Base-by-base conservation (phyloP, 2,797 vertebrate species). In the Alauda arvensis region DNA sequence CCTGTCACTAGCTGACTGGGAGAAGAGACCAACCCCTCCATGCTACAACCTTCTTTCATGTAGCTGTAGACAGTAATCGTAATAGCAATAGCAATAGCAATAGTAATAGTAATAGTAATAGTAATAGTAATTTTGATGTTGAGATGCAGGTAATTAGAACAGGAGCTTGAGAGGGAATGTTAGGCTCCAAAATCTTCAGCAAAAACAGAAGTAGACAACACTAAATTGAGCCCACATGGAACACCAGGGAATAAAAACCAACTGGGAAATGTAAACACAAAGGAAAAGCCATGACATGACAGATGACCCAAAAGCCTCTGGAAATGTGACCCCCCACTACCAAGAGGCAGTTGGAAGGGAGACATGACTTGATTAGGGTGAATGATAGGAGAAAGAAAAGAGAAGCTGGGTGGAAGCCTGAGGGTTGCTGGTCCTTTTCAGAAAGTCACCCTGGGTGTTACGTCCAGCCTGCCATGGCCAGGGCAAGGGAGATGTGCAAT, bases 321-420 rank as follows among this genome's bases (percentile, higher is more conserved):
- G 83, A 90, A 91, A 78, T 63, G 39, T 45, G 55, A 83, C 31
- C 28, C 5, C 20, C 8, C 6, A 24, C 26, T 10, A 12, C 51
- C 34, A 68, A 39, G 52, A 85, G 14, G 56, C 51, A 87, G 33
- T 16, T 0, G 1, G 70, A 81, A 87, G 65, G 34, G 87, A 39
- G 25, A 53, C 31, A 88, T 34, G 69, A 25, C 28, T 87, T 82
- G 74, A 65, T 74, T 74, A 87, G 46, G 43, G 45, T 56, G 83
- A 93, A 72, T 60, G 89, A 85, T 14, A 51, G 80, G 18, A 66
- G 86, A 89, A 83, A 79, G 74, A 80, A 91, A 89, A 79, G 82
- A 93, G 91, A 85, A 63, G 34, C 55, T 91, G 57, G 28, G 12
- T 81, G 45, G 67, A 34, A 90, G 18, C 24, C 20, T 33, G 31